Evolutionary conservation across 2,888 invertebrate genomes (phyloP).

Genomic region (Tachina grossa): DNA sequence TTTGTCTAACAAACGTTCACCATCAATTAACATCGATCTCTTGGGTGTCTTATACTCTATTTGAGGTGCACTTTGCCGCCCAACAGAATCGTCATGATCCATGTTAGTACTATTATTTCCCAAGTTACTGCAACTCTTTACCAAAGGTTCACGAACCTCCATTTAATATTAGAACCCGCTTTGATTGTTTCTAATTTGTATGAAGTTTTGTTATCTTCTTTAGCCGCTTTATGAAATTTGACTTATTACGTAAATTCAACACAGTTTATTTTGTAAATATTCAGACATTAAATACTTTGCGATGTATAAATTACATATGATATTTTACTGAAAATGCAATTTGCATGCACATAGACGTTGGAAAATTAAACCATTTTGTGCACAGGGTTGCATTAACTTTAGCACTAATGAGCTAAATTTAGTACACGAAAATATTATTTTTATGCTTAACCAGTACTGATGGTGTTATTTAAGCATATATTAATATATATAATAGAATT

Average conservation of each 20-base stretch:
- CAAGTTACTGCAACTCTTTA: slow-evolving; percentile 18
- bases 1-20: slow-evolving; percentile 80
- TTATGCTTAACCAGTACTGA: neutral
- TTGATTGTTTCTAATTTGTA: neutral
- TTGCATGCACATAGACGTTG: slow-evolving; percentile 39
- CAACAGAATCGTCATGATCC: slow-evolving; percentile 60
- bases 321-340: slow-evolving; percentile 10
- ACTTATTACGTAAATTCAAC: slow-evolving; percentile 3
- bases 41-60: slow-evolving; percentile 79
- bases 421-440: neutral
- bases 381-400: slow-evolving; percentile 37
- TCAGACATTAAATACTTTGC: neutral
- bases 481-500: too few relatives aligned
- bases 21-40: slow-evolving; percentile 77
- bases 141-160: slow-evolving; percentile 42
- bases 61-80: slow-evolving; percentile 58
- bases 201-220: neutral
- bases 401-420: slow-evolving; percentile 1
- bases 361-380: slow-evolving; percentile 52
- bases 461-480: neutral
- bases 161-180: slow-evolving; percentile 24
- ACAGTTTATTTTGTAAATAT: neutral
- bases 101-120: slow-evolving; percentile 32
- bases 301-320: too few relatives aligned
- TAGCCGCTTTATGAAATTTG: neutral